Base-by-base conservation (phyloP, 2,888 invertebrate genomes). In the Andricus quercusramuli region DNA sequence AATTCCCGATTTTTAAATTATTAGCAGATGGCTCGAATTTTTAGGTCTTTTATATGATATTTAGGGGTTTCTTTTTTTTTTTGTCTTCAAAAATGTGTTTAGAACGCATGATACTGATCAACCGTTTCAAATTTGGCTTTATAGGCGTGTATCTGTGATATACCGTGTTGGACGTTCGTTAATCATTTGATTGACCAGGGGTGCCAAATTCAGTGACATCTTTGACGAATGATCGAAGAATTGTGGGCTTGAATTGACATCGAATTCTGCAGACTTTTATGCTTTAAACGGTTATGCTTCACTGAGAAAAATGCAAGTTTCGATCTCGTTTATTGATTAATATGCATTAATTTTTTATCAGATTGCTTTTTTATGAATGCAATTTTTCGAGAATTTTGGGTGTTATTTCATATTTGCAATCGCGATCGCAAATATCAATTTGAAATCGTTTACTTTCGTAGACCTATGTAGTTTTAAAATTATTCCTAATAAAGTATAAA, bases 111-210 rank as follows among this genome's bases (percentile, higher is more conserved):
- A 29, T 68, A 68, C 41, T 68, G 68, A 68, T 47, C 47, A 47
- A 15, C 17, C 68, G 25, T 68, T 68, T 47, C 68, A 17, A 68
- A 68, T 68, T 47, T 44, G 44, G 25, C 8, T 17, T 47, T 2
- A 22, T 17, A 56, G 8, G 47, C 25, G 29, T 68, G 47, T 25
- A 41, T 17, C 6, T 8, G 2, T 51, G 8, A 51, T 51, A 51
- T 51, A 20, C 51, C 6, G n/a, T 51, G 4, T 44, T 44, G 68
- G n/a, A 22, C 68, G 44, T 67, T 68, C 68, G 67, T 67, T 67
- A 44, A 68, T 68, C 68, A 68, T 41, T 44, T 68, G 68, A 68
- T 68, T 68, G 68, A 44, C 44, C 22, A 44, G 44, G 68, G 9
- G 41, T 68, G 68, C 15, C 22, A 41, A 44, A 68, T 44, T 22